Evolutionary conservation across 1,140 invertebrate species (phyloP).

Genomic region (Drosophila trapezifrons): DNA sequence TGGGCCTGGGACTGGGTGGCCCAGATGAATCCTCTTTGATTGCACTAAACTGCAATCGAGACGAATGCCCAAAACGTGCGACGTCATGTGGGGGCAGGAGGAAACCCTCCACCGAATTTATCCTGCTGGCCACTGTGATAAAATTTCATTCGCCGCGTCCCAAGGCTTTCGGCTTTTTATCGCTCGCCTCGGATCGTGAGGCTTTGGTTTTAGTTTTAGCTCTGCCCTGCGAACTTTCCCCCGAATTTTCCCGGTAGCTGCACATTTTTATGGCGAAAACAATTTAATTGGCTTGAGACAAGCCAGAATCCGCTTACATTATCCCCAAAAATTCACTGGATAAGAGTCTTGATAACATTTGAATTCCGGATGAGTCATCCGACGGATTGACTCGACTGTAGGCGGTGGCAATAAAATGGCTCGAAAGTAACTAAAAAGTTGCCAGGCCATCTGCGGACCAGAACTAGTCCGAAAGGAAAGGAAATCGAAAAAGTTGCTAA

Average conservation of each 20-base stretch:
- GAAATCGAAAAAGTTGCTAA: constrained; percentile 49
- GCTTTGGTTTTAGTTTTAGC: constrained; percentile 49
- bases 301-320: constrained; percentile 37
- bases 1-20: constrained; percentile 20
- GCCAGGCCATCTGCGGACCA: constrained; percentile 27
- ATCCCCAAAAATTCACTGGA: constrained; percentile 52
- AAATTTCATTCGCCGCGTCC: constrained; percentile 58
- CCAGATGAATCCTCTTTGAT: constrained; percentile 80
- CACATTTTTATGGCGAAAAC: constrained; percentile 78
- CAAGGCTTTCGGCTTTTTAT: constrained; percentile 52
- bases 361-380: constrained; percentile 61
- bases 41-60: constrained; percentile 83
- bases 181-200: constrained; percentile 61
- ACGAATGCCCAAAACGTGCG: constrained; percentile 80
- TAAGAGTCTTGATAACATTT: constrained; percentile 52
- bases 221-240: constrained; percentile 26
- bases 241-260: constrained; percentile 34
- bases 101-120: background rate
- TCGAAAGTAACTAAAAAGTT: constrained; percentile 40
- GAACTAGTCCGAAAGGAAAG: constrained; percentile 20
- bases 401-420: constrained; percentile 27
- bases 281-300: constrained; percentile 74
- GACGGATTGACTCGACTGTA: constrained; percentile 38
- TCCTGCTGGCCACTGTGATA: constrained; percentile 66
- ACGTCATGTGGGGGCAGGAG: constrained; percentile 52